phyloP scores from a whole-genome alignment of 2,888 invertebrate genomes.

The Chrysolina oricalcia region DNA sequence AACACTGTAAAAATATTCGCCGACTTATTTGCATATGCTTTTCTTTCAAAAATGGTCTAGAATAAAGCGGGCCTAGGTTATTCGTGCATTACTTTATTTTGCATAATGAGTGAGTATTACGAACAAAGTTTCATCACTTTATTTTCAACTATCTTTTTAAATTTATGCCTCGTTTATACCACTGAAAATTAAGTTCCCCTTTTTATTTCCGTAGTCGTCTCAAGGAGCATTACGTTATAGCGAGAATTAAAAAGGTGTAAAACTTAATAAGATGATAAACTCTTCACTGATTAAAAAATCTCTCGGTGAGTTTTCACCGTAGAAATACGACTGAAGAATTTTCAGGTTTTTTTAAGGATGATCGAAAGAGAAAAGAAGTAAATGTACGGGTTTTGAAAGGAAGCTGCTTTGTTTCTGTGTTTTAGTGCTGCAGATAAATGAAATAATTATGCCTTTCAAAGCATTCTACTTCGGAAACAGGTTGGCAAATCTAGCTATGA shows the following conservation, averaged over 20 bases:
- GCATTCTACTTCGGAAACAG: no score
- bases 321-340: background rate
- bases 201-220: conserved; percentile 56
- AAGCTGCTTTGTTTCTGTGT: no score
- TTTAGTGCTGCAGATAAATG: no score
- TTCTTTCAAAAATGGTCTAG: conserved; percentile 27
- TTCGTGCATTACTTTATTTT: conserved; percentile 31
- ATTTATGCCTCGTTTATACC: conserved; percentile 50
- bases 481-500: no score
- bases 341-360: background rate
- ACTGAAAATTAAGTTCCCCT: conserved; percentile 51
- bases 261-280: conserved; percentile 62
- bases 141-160: conserved; percentile 55
- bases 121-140: conserved; percentile 55
- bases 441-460: no score
- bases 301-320: conserved; percentile 36
- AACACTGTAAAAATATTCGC: conserved; percentile 72
- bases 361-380: no score
- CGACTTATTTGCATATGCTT: conserved; percentile 58
- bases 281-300: conserved; percentile 47
- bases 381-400: no score
- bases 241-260: conserved; percentile 64
- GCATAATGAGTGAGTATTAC: conserved; percentile 32
- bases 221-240: conserved; percentile 57
- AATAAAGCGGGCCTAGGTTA: conserved; percentile 26